A percentile compares a stretch with the other conserved stretches of the same genome.
Evolutionary conservation across 1,140 invertebrate genomes (phyloP).

Genomic region (Aphis craccivora): DNA sequence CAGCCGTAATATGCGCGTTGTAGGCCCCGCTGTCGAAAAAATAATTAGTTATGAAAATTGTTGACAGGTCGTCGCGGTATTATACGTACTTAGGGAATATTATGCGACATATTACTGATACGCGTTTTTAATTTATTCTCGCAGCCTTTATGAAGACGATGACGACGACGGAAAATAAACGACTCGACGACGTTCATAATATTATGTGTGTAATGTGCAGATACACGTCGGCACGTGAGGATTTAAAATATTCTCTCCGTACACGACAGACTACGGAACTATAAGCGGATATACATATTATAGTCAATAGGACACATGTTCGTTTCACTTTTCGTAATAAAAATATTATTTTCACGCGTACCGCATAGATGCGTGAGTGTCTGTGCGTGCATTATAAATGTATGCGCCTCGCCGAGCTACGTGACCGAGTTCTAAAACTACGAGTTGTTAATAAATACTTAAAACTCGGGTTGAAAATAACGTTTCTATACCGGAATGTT

Average conservation of each 20-base stretch:
- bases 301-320: slow-evolving; percentile 44
- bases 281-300: neutral
- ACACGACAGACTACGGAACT: neutral
- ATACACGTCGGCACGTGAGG: neutral
- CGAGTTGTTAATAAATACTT: neutral
- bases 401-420: neutral
- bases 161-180: neutral
- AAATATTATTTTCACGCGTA: neutral
- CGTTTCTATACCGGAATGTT: neutral
- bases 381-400: neutral
- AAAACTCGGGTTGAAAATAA: neutral
- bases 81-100: neutral
- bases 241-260: slow-evolving; percentile 3
- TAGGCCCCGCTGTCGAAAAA: neutral
- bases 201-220: neutral
- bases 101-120: neutral
- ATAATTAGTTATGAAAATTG: neutral
- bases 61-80: neutral
- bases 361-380: neutral
- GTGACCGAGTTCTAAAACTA: slow-evolving; percentile 19
- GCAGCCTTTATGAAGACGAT: neutral
- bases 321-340: slow-evolving; percentile 44
- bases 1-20: too few species aligned
- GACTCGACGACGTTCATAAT: neutral
- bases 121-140: neutral